Conservation (phyloP, 2,888 invertebrate genomes). For the Dusona sp. region DNA sequence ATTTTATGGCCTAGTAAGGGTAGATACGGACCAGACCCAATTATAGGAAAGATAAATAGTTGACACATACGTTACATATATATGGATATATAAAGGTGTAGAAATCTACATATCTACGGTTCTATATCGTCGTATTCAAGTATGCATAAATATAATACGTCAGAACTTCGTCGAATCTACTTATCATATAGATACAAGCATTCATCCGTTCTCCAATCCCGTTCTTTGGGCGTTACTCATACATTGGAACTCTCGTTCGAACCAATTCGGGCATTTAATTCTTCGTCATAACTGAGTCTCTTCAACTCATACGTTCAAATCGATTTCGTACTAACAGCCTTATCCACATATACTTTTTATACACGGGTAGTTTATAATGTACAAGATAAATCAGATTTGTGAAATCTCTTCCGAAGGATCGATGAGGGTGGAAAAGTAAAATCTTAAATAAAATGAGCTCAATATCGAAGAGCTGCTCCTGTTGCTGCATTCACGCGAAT, state of each 20-base stretch:
- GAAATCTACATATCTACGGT: neutral
- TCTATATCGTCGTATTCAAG: conserved; percentile 8
- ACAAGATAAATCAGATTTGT: conserved; percentile 65
- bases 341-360: conserved; percentile 25
- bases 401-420: conserved; percentile 63
- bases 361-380: neutral
- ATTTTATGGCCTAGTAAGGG: conserved; percentile 50
- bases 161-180: neutral
- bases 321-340: neutral
- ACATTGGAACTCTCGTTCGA: conserved; percentile 61
- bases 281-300: conserved; percentile 39
- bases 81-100: neutral
- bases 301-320: neutral
- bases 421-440: conserved; percentile 17
- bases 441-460: conserved; percentile 8
- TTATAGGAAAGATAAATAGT: conserved; percentile 32
- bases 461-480: neutral
- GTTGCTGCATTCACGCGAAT: neutral
- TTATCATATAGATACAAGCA: conserved; percentile 20
- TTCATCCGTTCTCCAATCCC: conserved; percentile 46
- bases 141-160: conserved; percentile 20
- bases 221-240: conserved; percentile 69
- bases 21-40: conserved; percentile 24
- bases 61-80: conserved; percentile 31
- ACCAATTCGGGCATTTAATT: conserved; percentile 53